Evolutionary conservation across 2,888 invertebrate species (phyloP).

Genomic region (Patella ulyssiponensis): DNA sequence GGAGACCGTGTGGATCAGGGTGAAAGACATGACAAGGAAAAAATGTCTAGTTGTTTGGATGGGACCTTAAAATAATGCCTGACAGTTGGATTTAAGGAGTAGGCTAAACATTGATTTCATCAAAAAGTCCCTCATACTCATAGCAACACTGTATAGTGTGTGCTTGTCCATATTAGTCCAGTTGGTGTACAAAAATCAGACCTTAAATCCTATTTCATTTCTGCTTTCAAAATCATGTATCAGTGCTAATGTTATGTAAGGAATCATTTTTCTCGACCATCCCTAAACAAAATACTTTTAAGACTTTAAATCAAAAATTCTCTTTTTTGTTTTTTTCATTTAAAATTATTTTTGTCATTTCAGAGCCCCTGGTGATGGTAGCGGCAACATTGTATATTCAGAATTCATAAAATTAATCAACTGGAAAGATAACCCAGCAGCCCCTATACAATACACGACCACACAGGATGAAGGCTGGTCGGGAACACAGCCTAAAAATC

Average conservation of each 20-base stretch:
- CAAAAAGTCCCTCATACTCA: constrained; percentile 14
- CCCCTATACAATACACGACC: constrained; percentile 57
- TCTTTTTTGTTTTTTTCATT: neutral
- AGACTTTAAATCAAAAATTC: neutral
- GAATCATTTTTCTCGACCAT: too few species aligned
- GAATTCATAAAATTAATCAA: constrained; percentile 63
- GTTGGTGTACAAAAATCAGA: too few species aligned
- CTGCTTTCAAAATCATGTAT: too few species aligned
- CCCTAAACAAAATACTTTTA: too few species aligned
- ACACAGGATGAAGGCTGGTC: constrained; percentile 54
- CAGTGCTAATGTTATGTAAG: too few species aligned
- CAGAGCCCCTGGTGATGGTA: constrained; percentile 51
- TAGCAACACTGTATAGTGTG: neutral
- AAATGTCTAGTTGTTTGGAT: too few species aligned
- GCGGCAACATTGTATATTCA: constrained; percentile 56
- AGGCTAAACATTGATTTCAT: too few species aligned
- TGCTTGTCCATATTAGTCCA: too few species aligned
- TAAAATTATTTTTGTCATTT: constrained; percentile 21
- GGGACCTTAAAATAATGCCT: too few species aligned
- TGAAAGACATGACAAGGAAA: too few species aligned
- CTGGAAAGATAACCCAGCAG: constrained; percentile 68
- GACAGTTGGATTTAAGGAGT: too few species aligned
- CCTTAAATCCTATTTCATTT: neutral
- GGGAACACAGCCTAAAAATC: constrained; percentile 49
- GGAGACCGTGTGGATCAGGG: too few species aligned